Conservation (phyloP, 1,140 invertebrate species). For the Bradysia coprophila region DNA sequence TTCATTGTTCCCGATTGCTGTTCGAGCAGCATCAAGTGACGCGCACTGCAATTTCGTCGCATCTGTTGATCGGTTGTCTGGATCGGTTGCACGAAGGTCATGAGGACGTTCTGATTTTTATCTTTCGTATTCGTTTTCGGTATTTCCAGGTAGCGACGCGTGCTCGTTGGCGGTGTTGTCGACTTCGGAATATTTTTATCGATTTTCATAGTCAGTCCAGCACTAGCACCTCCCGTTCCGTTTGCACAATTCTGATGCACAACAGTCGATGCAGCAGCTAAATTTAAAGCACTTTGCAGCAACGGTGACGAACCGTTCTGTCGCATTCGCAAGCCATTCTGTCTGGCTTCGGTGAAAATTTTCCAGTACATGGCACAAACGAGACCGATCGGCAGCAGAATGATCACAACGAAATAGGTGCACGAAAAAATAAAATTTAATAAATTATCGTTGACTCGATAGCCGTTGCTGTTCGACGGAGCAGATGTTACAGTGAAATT, state of each 20-base stretch:
- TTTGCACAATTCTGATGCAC: not conserved
- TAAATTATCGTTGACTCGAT: not conserved
- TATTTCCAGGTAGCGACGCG: not conserved
- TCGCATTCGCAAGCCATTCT: slow-evolving; percentile 47
- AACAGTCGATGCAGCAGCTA: slow-evolving; percentile 7
- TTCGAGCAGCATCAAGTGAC: slow-evolving; percentile 15
- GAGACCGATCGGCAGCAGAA: slow-evolving; percentile 42
- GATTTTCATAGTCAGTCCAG: slow-evolving; percentile 1
- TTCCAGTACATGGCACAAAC: slow-evolving; percentile 50
- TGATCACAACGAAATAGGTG: slow-evolving; percentile 33
- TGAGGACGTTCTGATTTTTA: slow-evolving; percentile 15
- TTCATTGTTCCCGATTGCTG: not conserved
- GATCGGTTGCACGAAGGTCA: slow-evolving; percentile 16
- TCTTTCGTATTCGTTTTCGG: slow-evolving; percentile 4
- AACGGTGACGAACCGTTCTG: slow-evolving; percentile 37
- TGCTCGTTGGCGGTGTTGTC: not conserved
- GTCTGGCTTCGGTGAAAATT: slow-evolving; percentile 49
- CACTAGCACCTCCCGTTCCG: no score
- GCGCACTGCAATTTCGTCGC: slow-evolving; percentile 18
- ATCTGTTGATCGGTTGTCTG: slow-evolving; percentile 20
- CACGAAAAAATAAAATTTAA: slow-evolving; percentile 17
- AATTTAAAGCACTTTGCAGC: slow-evolving; percentile 23
- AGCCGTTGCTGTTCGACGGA: not conserved
- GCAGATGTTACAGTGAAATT: not conserved
- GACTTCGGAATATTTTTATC: not conserved